These are phyloP conservation scores for Gallinago media DNA, from an alignment of 2,113 vertebrate species.

Conservation along the genomic window DNA sequence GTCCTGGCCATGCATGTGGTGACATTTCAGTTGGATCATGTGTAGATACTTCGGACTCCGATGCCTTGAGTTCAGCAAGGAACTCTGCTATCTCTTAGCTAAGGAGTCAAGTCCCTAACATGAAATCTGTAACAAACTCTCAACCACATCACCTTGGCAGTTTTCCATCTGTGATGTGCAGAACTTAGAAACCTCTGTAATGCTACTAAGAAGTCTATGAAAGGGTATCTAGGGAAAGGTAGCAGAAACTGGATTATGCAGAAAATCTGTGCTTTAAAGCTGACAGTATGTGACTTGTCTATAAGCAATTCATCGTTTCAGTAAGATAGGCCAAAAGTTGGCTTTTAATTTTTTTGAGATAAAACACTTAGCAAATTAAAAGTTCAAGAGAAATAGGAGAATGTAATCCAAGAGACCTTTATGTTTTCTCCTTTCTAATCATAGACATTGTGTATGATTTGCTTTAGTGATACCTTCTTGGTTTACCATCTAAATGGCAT, in stretches of 20 bases:
- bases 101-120: background rate
- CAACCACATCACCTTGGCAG: background rate
- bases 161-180: background rate
- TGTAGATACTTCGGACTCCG: background rate
- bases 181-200: background rate
- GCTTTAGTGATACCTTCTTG: background rate
- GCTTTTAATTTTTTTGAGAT: background rate
- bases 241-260: background rate
- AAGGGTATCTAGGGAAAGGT: background rate
- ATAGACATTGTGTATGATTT: background rate
- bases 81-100: background rate
- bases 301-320: background rate
- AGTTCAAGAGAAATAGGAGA: background rate
- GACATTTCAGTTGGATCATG: background rate
- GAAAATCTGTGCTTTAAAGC: background rate
- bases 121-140: background rate
- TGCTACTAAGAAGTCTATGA: background rate
- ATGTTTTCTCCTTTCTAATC: fast-evolving
- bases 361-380: background rate
- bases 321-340: background rate
- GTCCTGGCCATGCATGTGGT: background rate
- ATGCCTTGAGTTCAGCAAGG: background rate
- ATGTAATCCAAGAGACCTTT: background rate
- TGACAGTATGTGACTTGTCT: background rate
- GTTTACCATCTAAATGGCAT: background rate